Conservation (phyloP, 2,888 invertebrate species). For the Parascotia fuliginaria region DNA sequence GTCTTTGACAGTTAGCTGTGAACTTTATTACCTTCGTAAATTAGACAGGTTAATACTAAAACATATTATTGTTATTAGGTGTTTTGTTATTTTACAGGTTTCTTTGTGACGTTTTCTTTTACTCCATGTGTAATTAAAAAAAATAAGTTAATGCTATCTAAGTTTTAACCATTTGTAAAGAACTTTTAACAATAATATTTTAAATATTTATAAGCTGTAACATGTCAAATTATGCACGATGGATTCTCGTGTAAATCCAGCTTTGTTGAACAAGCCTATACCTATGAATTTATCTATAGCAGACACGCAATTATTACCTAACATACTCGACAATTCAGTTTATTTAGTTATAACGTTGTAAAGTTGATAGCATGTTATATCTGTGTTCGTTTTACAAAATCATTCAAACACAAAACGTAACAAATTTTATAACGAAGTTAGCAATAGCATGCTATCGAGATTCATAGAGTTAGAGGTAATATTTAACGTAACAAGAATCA, state of each 20-base stretch:
- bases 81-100: too few species aligned
- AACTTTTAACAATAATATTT: too few species aligned
- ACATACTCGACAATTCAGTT: neutral
- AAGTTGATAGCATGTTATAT: constrained; percentile 2
- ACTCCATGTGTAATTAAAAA: too few species aligned
- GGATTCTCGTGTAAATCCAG: neutral
- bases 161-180: too few species aligned
- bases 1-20: too few species aligned
- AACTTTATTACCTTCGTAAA: too few species aligned
- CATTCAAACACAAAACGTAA: constrained; percentile 9
- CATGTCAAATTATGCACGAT: neutral
- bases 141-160: too few species aligned
- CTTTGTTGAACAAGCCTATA: constrained; percentile 1
- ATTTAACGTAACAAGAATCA: constrained; percentile 1
- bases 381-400: constrained; percentile 4
- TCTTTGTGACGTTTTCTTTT: too few species aligned
- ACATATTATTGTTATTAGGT: too few species aligned
- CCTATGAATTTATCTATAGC: constrained; percentile 6
- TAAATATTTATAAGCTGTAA: neutral
- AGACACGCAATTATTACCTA: neutral
- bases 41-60: too few species aligned
- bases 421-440: constrained; percentile 5
- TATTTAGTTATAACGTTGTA: neutral
- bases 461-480: neutral
- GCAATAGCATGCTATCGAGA: neutral